Evolutionary conservation across 2,888 invertebrate genomes (phyloP), one percentile per base, ranked within the genome.

Genomic region (Acleris cristana): DNA sequence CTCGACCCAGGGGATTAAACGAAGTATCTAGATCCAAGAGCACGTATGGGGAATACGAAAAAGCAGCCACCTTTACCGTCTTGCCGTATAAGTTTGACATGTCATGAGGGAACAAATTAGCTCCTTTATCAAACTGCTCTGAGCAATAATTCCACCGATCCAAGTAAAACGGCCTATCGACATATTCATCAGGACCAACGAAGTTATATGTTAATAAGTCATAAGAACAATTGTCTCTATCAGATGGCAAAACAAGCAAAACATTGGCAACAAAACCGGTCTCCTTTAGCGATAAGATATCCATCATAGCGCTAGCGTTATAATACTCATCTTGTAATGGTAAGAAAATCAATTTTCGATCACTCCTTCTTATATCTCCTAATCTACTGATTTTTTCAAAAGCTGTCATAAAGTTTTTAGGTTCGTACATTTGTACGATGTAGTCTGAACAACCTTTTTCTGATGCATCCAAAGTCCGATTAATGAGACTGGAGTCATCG

Each of bases 21-120:
- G 76, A 72, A 5, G 78, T 65, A 71, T 92, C 85, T 52, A 93
- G 71, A 76, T 92, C 86, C 65, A 93, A 76, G 61, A 95, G 83
- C n/a, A 86, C 86, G 74, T 95, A 95, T 0, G 95, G 95, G 74
- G 93, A 93, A 74, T 95, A 95, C 45, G 89, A 91, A 77, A 95
- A 94, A 65, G 93, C 90, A 12, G 94, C 93, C 30, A 94, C 86
- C 77, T 83, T 93, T 6, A 95, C 73, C 1, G 73, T 75, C 81
- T 90, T 93, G 0, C 93, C 94, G 52, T 86, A 70, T 65, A 94
- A 79, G 73, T 94, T 85, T 0, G 73, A 73, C 72, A 94, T 80
- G 71, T 94, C 87, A 72, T 94, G 88, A 6, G 93, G 93, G 80
- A 93, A 94, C 44, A 94, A 75, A 77, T 90, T 82, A 3, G 69